These are phyloP conservation scores for Alectoris magna DNA, from an alignment of 2,797 vertebrate genomes.

Conservation along the genomic window DNA sequence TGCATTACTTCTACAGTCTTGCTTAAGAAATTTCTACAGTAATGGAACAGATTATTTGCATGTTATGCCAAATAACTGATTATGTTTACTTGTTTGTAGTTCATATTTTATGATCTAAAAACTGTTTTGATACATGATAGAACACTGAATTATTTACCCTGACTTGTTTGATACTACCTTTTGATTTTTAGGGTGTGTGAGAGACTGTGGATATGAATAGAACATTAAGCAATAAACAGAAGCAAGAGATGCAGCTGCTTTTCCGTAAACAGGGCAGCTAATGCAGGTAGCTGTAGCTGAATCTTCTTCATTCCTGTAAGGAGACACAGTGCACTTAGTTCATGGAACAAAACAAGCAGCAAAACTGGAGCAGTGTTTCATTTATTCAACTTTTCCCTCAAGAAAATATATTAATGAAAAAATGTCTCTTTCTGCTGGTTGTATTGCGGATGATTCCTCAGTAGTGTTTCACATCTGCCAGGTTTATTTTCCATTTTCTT, in stretches of 20 bases:
- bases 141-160: neutral
- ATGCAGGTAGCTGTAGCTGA: neutral
- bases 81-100: neutral
- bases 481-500: neutral
- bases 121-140: neutral
- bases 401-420: neutral
- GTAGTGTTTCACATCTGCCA: neutral
- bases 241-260: neutral
- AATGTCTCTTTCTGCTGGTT: neutral
- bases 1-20: conserved; percentile 17
- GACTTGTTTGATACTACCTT: neutral
- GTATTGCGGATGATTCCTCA: neutral
- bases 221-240: neutral
- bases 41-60: conserved; percentile 32
- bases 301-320: neutral
- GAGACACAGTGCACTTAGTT: neutral
- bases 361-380: neutral
- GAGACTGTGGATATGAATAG: neutral
- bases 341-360: neutral
- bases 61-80: neutral
- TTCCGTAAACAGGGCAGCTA: neutral
- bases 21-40: neutral
- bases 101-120: neutral
- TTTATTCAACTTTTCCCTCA: neutral
- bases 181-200: neutral